These are phyloP conservation scores for Perca fluviatilis DNA, from an alignment of 2,113 vertebrate genomes.

Conservation along the genomic window DNA sequence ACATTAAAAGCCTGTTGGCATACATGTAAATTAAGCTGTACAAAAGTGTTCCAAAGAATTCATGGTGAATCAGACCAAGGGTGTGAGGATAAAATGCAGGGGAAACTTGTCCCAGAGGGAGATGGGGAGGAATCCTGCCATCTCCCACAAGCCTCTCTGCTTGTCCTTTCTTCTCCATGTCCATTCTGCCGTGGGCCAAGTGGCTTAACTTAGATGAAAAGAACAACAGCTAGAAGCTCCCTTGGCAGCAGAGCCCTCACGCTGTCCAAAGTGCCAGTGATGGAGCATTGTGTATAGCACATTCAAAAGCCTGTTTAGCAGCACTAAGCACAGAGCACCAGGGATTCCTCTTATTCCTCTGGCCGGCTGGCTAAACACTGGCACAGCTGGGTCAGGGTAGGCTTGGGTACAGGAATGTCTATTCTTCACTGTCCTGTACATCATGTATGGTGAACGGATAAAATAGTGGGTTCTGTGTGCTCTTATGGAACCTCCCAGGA, in stretches of 20 bases:
- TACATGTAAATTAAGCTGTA: conserved; percentile 97
- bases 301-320: conserved; percentile 83
- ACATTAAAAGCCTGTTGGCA: conserved; percentile 98
- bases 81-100: conserved; percentile 80
- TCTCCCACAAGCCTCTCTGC: conserved; percentile 77
- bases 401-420: conserved; percentile 64
- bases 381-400: conserved; percentile 43
- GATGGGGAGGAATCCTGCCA: conserved; percentile 75
- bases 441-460: conserved; percentile 2
- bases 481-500: not conserved
- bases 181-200: conserved; percentile 82
- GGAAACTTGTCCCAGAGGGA: conserved; percentile 78
- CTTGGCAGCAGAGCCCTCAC: conserved; percentile 78
- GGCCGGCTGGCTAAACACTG: conserved; percentile 53
- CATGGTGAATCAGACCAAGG: conserved; percentile 89
- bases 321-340: conserved; percentile 72
- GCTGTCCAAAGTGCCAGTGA: conserved; percentile 79
- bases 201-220: conserved; percentile 87
- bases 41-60: conserved; percentile 90
- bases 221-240: conserved; percentile 82
- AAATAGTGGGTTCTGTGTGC: not conserved
- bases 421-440: conserved; percentile 37
- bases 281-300: conserved; percentile 75
- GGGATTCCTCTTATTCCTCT: conserved; percentile 66
- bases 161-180: conserved; percentile 79